Conservation (phyloP, 2,888 invertebrate species). For the Caenorhabditis sp. region DNA sequence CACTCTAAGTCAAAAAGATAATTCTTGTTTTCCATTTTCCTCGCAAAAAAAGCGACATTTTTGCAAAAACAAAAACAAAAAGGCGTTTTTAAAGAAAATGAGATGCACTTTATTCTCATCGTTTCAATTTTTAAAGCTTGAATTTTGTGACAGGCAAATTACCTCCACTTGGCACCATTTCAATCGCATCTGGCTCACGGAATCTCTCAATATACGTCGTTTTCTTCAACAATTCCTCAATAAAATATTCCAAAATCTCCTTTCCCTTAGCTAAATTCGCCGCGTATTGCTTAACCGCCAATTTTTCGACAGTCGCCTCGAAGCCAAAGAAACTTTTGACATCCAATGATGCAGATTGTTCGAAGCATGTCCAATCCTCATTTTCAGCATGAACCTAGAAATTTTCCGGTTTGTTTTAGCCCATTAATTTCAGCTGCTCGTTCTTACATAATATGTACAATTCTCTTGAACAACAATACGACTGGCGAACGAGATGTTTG, state of each 20-base stretch:
- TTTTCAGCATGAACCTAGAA: constrained; percentile 89
- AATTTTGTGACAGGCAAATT: not conserved
- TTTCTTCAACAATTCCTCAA: constrained; percentile 80
- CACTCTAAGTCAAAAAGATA: too few species aligned
- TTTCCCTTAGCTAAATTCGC: constrained; percentile 88
- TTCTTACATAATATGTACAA: constrained; percentile 82
- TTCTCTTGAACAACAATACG: constrained; percentile 86
- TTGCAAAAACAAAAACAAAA: too few species aligned
- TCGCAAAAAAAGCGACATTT: too few species aligned
- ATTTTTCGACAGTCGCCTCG: constrained; percentile 90
- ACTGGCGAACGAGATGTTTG: constrained; percentile 87
- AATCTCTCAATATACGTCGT: constrained; percentile 33
- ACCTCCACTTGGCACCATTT: constrained; percentile 21
- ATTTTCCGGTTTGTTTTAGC: not conserved
- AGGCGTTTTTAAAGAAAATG: not conserved
- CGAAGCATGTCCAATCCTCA: constrained; percentile 92
- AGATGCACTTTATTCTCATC: not conserved
- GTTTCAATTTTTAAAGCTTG: not conserved
- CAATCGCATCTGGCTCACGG: constrained; percentile 27
- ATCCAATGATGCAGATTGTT: constrained; percentile 88
- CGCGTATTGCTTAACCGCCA: constrained; percentile 94
- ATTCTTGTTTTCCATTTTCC: too few species aligned
- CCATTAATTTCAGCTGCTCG: too few species aligned
- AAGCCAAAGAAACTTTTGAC: constrained; percentile 94
- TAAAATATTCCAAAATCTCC: constrained; percentile 90